These are phyloP conservation scores for Autographa pulchrina DNA, from an alignment of 2,888 invertebrate species.

Conservation along the genomic window DNA sequence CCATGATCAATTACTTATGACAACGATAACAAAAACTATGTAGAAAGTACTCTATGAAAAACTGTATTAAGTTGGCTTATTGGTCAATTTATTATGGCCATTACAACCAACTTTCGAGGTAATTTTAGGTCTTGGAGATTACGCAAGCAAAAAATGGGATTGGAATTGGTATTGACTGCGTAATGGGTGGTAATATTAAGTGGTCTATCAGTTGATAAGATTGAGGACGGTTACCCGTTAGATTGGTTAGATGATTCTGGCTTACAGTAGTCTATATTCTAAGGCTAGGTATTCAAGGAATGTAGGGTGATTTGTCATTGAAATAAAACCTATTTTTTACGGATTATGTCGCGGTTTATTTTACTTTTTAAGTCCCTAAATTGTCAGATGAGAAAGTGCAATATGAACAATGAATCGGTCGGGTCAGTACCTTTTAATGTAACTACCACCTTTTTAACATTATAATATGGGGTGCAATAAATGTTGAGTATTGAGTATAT, in stretches of 20 bases:
- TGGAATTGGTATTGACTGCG: conserved; percentile 35
- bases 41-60: conserved; percentile 54
- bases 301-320: no score
- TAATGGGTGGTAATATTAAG: conserved; percentile 41
- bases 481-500: no score
- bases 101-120: conserved; percentile 54
- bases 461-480: no score
- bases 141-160: conserved; percentile 41
- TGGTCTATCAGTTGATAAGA: conserved; percentile 22
- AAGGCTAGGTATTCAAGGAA: no score
- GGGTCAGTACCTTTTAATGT: no score
- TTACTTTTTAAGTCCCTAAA: no score
- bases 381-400: no score
- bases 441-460: no score
- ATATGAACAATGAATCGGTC: no score
- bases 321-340: no score
- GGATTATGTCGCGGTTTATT: no score
- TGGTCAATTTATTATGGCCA: conserved; percentile 54
- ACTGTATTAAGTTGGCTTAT: conserved; percentile 53
- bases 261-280: conserved; percentile 2
- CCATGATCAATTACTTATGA: conserved; percentile 58
- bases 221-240: conserved; percentile 8
- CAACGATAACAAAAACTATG: conserved; percentile 53
- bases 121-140: conserved; percentile 43
- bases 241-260: neutral